Conservation (phyloP, 2,888 invertebrate genomes). For the Leptinotarsa tumamoca region DNA sequence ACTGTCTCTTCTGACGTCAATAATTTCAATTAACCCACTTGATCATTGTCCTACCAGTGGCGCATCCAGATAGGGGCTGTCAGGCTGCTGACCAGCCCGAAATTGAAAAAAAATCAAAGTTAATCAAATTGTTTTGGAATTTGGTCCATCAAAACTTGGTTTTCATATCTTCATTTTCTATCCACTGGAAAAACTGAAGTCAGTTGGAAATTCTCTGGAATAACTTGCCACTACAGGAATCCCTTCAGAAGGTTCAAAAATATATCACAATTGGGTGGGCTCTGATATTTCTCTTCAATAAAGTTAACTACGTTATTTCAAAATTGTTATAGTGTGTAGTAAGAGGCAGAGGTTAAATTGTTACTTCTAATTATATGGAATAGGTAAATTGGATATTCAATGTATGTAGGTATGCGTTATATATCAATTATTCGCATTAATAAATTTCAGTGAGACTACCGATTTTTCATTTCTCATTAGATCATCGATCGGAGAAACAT, state of each 20-base stretch:
- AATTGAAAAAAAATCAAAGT: too few species aligned
- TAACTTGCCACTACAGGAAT: too few species aligned
- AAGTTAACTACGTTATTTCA: not conserved
- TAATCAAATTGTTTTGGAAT: too few species aligned
- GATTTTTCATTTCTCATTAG: not conserved
- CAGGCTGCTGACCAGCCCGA: too few species aligned
- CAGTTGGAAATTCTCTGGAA: too few species aligned
- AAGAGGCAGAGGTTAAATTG: not conserved
- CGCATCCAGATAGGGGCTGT: too few species aligned
- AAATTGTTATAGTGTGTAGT: not conserved
- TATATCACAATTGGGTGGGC: not conserved
- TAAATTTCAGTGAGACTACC: constrained; percentile 1
- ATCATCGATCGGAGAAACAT: not conserved
- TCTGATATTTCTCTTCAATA: not conserved
- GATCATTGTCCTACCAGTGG: too few species aligned
- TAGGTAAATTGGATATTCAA: not conserved
- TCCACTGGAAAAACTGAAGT: too few species aligned
- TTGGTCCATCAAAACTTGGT: too few species aligned
- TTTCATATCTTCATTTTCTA: too few species aligned
- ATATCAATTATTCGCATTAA: constrained; percentile 9
- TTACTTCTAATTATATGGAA: not conserved
- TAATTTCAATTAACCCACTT: too few species aligned
- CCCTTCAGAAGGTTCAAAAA: not conserved
- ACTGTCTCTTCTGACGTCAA: too few species aligned
- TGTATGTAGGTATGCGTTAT: constrained; percentile 5